A percentile compares a stretch with the other conserved stretches of the same genome.
phyloP scores from a whole-genome alignment of 2,113 vertebrate species.

The Oryzias javanicus region DNA sequence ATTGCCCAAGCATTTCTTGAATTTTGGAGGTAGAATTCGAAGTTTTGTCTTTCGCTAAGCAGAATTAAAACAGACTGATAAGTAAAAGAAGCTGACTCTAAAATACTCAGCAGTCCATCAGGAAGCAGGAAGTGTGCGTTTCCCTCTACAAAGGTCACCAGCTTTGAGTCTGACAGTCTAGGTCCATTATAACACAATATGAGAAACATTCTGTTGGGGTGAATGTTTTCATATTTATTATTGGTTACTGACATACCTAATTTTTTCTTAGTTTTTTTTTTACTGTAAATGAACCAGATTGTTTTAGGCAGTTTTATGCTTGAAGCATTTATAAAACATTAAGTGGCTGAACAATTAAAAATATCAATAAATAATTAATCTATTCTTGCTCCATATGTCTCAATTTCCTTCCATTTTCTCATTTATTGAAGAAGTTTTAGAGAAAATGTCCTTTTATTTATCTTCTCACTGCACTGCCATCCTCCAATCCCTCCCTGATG shows the following conservation, averaged over 20 bases:
- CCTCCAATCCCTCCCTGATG: conserved; percentile 31
- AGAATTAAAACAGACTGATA: background rate
- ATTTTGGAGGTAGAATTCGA: too few species aligned
- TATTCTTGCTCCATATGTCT: too few species aligned
- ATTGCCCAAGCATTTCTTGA: too few species aligned
- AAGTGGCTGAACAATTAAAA: too few species aligned
- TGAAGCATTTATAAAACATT: too few species aligned
- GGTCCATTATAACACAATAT: background rate
- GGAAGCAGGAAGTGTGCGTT: conserved; percentile 46
- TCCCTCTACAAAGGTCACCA: background rate
- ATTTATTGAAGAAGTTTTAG: too few species aligned
- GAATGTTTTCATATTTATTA: background rate
- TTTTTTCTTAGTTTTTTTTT: too few species aligned
- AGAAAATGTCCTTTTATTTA: too few species aligned
- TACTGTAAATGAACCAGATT: too few species aligned
- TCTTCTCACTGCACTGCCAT: conserved; percentile 5
- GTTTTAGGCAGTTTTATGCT: too few species aligned
- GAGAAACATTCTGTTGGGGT: background rate
- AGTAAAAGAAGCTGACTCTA: conserved; percentile 19
- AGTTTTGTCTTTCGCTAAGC: background rate
- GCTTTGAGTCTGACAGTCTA: background rate
- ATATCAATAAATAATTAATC: conserved; percentile 25
- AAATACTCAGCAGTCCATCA: conserved; percentile 7
- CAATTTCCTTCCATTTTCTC: too few species aligned
- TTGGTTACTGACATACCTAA: too few species aligned